A percentile compares a stretch with the other conserved stretches of the same genome.
Conservation (phyloP, 64 coral and sea anemone species). For the Montipora foliosa region DNA sequence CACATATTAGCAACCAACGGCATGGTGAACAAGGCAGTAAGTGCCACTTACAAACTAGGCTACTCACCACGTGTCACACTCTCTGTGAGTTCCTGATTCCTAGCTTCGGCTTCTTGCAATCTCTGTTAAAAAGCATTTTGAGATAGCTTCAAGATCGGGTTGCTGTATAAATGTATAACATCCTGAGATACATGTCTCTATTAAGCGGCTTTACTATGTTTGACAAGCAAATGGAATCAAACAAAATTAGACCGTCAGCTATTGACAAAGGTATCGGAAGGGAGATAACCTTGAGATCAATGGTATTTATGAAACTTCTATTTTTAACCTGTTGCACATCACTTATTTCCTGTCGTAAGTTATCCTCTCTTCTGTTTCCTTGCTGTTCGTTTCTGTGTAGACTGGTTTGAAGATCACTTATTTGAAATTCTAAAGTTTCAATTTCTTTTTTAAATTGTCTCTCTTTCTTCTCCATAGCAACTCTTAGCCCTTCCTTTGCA, state of each 20-base stretch:
- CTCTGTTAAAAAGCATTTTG: slow-evolving; percentile 53
- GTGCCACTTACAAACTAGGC: no score
- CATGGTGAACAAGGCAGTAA: no score
- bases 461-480: slow-evolving; percentile 89
- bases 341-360: slow-evolving; percentile 91
- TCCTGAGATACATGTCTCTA: no score
- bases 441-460: slow-evolving; percentile 74
- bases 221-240: no score
- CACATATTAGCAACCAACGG: no score
- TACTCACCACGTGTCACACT: slow-evolving; percentile 88
- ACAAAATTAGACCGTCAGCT: no score
- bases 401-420: slow-evolving; percentile 86
- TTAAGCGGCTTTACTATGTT: no score
- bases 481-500: slow-evolving; percentile 93
- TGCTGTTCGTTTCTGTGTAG: slow-evolving; percentile 87
- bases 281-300: neutral
- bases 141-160: neutral
- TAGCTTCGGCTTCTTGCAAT: slow-evolving; percentile 93
- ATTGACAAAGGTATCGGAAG: no score
- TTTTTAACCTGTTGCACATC: slow-evolving; percentile 87
- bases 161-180: neutral
- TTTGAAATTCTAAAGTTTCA: slow-evolving; percentile 85
- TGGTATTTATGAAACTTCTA: neutral
- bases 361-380: slow-evolving; percentile 85
- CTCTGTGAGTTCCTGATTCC: slow-evolving; percentile 95